phyloP scores from a whole-genome alignment of 2,797 vertebrate species.

The Hypotaenidia philippensis region DNA sequence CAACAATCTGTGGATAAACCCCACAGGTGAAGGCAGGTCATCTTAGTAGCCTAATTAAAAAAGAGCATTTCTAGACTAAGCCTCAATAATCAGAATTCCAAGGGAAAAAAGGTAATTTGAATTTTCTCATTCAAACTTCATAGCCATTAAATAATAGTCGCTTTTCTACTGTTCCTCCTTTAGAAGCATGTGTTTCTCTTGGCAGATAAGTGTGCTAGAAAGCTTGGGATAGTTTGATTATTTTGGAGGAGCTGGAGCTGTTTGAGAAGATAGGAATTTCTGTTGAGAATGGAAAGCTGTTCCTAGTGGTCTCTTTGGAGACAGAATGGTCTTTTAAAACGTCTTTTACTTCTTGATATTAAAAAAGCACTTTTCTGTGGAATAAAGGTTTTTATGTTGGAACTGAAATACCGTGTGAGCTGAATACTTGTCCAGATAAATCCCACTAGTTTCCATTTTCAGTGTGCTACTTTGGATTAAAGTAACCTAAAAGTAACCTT shows the following conservation, averaged over 20 bases:
- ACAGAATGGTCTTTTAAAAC: conserved; percentile 34
- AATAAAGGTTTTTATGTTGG: neutral
- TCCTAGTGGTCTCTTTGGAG: conserved; percentile 44
- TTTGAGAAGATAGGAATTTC: conserved; percentile 37
- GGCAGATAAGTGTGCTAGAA: neutral
- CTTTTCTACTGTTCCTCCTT: conserved; percentile 20
- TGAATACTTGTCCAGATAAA: neutral
- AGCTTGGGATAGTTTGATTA: conserved; percentile 46
- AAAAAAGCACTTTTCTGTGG: neutral
- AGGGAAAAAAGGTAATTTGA: neutral
- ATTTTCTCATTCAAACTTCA: neutral
- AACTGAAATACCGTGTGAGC: neutral
- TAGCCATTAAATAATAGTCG: neutral
- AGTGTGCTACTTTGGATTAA: neutral
- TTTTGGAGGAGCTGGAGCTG: conserved; percentile 48
- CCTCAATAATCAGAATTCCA: neutral
- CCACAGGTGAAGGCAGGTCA: neutral
- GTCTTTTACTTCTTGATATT: neutral
- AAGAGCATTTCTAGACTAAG: neutral
- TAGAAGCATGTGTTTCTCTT: conserved; percentile 38
- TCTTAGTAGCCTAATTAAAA: neutral
- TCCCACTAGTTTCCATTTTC: neutral
- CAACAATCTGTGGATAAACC: neutral
- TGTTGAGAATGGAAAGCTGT: conserved; percentile 43
- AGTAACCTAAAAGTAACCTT: neutral